Evolutionary conservation across 2,888 invertebrate genomes (phyloP), one percentile per base, ranked within the genome.

Genomic region (Xestia rhomboidea): DNA sequence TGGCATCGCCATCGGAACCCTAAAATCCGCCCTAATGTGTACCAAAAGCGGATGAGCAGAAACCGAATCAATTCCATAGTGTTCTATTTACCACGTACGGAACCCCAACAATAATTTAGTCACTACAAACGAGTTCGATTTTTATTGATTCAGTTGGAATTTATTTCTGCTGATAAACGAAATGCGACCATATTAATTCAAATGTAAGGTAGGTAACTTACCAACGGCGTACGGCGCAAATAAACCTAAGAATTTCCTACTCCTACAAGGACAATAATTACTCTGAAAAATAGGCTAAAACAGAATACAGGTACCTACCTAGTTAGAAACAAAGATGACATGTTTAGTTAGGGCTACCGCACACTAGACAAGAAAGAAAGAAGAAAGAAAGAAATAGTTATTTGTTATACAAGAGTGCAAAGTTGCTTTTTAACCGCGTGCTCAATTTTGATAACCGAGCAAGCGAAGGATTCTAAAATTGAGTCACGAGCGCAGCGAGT

Each of bases 121-220:
- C 41, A 64, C 64, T 27, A 70, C 30, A 44, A n/a, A 68, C 44
- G 18, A 68, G 44, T 30, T 67, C 18, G 11, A 68, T 44, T 67
- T 57, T 71, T 44, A 67, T 67, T 44, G n/a, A 13, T n/a, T 11
- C 44, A 30, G 11, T 67, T 44, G 44, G 24, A 71, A 30, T 66
- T 18, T 24, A 70, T 66, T 34, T 10, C 24, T 49, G 24, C 8
- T 30, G 49, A 10, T 38, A 38, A 21, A 41, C 38, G 2, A 69
- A 54, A 54, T 27, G 38, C 13, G n/a, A n/a, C n/a, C 8, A 44
- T 24, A 24, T 63, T 63, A 60, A 60, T 60, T 60, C 18, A 30
- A 30, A 30, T 60, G 18, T 60, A 21, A 60, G n/a, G 18, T 8
- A 18, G 60, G 60, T 60, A 3, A 60, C 15, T n/a, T n/a, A 51